A percentile compares a stretch with the other conserved stretches of the same genome.
Conservation (phyloP, 2,113 vertebrate species). For the human (Homo sapiens) region GRCh38 chr3:171204501-171205000, state of each 20-base stretch:
- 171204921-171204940: background rate
- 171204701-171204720: background rate
- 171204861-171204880: background rate
- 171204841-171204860: background rate
- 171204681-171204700: background rate
- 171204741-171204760: background rate
- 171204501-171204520: background rate
- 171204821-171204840: background rate
- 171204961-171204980: background rate
- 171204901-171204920: background rate
- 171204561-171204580: conserved; percentile 11
- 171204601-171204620: conserved; percentile 45
- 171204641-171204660: background rate
- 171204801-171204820: background rate
- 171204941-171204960: background rate
- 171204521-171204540: conserved; percentile 34
- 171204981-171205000: background rate
- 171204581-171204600: conserved; percentile 53
- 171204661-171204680: background rate
- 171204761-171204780: background rate
- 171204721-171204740: background rate
- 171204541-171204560: conserved; percentile 43
- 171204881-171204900: background rate
- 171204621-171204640: background rate
- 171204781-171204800: background rate